Evolutionary conservation across 2,113 vertebrate genomes (phyloP), one percentile per base, ranked within the genome.

Genomic region (Serinus canaria): DNA sequence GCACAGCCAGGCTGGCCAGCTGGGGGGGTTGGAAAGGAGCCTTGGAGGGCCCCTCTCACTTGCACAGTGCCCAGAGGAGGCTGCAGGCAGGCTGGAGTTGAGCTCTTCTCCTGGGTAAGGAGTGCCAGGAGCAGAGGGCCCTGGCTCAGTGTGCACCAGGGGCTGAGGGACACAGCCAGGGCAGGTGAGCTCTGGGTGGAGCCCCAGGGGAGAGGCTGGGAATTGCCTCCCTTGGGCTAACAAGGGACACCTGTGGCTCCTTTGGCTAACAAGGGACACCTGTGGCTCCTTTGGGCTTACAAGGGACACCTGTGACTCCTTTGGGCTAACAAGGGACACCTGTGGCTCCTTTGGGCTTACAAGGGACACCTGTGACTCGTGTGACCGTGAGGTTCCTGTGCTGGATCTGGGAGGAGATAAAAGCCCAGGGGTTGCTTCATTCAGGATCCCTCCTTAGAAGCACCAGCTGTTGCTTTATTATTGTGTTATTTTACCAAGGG

Each of bases 381-480:
- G 24, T 5, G 20, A 7, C 37, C 0, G 0, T 27, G 56, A 9
- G 0, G 3, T 33, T 53, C 64, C 46, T 0, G 1, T 16, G 47
- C 23, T 46, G 2, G 7, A 8, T 8, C 15, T 23, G 13, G 20
- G 39, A 79, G 56, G n/a, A 49, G 66, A 43, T 41, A 31, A 63
- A 79, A 35, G 5, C 24, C 20, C 20, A 15, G 21, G 5, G 13
- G 13, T 1, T 10, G 1, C 1, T 4, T 5, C 6, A 0, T 2
- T 62, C 1, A 6, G 35, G 17, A 0, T 30, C 3, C 5, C 2
- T 43, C 11, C 12, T 31, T 43, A 13, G n/a, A 35, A n/a, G 17
- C 1, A 23, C 0, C 16, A 18, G 30, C 24, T 52, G 24, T 27
- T 41, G 2, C 17, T 63, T 55, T 63, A 3, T 55, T 25, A 6